These are phyloP conservation scores for Vanessa atalanta DNA, from an alignment of 1,140 invertebrate genomes.

Conservation along the genomic window DNA sequence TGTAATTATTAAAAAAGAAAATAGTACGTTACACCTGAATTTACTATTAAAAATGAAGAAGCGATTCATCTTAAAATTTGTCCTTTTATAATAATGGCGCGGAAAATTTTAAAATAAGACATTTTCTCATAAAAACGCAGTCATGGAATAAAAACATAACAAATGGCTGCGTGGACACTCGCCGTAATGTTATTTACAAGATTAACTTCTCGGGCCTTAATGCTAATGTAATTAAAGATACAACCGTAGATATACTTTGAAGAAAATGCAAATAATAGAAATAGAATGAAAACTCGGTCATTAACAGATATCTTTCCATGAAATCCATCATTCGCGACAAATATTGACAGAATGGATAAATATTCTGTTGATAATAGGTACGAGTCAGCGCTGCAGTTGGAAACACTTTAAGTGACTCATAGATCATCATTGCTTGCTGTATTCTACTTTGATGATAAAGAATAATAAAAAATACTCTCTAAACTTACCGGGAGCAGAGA, in stretches of 20 bases:
- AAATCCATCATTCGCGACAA: constrained; percentile 31
- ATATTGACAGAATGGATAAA: constrained; percentile 39
- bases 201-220: constrained; percentile 24
- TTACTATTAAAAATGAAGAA: neutral
- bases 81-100: constrained; percentile 16
- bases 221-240: constrained; percentile 25
- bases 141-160: constrained; percentile 10
- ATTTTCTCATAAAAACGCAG: constrained; percentile 14
- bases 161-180: constrained; percentile 19
- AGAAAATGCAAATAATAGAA: neutral
- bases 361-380: constrained; percentile 41
- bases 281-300: neutral
- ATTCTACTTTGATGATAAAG: neutral
- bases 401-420: constrained; percentile 34
- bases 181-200: constrained; percentile 26
- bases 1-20: neutral
- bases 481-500: constrained; percentile 44
- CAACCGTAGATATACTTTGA: constrained; percentile 1
- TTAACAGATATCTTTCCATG: neutral
- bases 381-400: constrained; percentile 30
- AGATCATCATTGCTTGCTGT: neutral
- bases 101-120: constrained; percentile 5
- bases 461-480: constrained; percentile 9
- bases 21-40: neutral
- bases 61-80: neutral